Evolutionary conservation across 2,888 invertebrate species (phyloP), one percentile per base, ranked within the genome.

Genomic region (Balanococcus diminutus): DNA sequence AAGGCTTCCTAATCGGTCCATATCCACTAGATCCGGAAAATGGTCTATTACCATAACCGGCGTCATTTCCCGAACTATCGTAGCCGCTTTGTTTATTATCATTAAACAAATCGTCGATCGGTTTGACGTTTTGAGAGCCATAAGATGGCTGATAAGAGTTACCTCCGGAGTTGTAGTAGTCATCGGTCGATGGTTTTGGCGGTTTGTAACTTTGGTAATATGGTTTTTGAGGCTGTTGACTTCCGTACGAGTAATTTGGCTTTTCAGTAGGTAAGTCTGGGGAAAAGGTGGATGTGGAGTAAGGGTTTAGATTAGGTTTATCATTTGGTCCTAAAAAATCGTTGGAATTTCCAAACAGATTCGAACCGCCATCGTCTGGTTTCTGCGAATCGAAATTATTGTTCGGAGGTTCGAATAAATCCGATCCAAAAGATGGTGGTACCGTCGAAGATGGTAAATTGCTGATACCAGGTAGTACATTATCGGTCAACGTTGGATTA

Each of bases 401-500:
- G 42, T 84, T 25, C 19, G 67, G n/a, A 22, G 86, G 83, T 28
- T 86, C 86, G 67, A 87, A 87, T 51, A 86, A 25, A 36, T 87
- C 83, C 25, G 81, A 86, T 51, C 82, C 82, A 81, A 83, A 56
- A 90, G 89, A 89, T 89, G 87, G 89, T 88, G 28, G 89, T 88
- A 81, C 61, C 2, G 86, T 51, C 22, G 86, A 82, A 16, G 86
- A 46, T 61, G 86, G 83, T 46, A 82, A 67, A 28, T 28, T 67
- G 28, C 28, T 67, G 36, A 79, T 61, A 51, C 22, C 36, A 28
- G 83, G 61, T 88, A 0, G 89, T 88, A 87, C 87, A 89, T 2
- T 56, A 67, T 86, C 84, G 9, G 72, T 82, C 16, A 85, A 81
- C 25, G 81, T 22, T 28, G 72, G 46, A 42, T 61, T 46, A 36